phyloP scores from a whole-genome alignment of 2,888 invertebrate species.

The Peribatodes rhomboidaria region DNA sequence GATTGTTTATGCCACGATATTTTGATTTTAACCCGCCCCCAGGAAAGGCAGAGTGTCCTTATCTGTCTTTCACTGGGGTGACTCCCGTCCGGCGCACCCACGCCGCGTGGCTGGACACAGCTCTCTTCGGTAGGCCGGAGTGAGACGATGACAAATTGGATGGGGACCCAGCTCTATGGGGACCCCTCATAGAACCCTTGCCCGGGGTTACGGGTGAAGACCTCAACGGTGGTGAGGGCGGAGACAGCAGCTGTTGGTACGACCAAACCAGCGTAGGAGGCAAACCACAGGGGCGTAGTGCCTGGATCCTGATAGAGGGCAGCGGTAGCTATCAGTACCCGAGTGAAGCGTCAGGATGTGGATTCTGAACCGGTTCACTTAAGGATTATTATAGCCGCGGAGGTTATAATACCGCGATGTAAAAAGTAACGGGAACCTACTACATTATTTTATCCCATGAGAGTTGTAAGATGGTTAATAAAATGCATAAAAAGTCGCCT shows the following conservation, averaged over 20 bases:
- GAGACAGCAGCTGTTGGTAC: conserved; percentile 21
- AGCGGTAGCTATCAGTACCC: conserved; percentile 25
- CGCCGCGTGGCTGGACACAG: conserved; percentile 6
- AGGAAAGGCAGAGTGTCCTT: conserved; percentile 2
- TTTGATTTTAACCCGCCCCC: conserved; percentile 3
- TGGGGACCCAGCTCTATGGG: conserved; percentile 31
- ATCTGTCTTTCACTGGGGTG: conserved; percentile 19
- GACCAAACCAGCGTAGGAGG: too few relatives aligned
- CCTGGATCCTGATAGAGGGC: conserved; percentile 4
- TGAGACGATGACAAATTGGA: conserved; percentile 16
- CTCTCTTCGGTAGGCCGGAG: conserved; percentile 33
- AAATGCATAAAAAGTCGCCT: too few relatives aligned
- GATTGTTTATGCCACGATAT: too few relatives aligned
- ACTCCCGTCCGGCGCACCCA: not conserved
- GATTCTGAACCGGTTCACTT: conserved; percentile 10
- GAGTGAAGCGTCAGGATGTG: conserved; percentile 16
- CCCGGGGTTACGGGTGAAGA: conserved; percentile 34
- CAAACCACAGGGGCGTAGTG: conserved; percentile 11
- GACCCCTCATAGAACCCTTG: conserved; percentile 32
- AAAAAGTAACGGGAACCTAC: conserved; percentile 34
- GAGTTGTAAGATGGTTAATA: conserved; percentile 1
- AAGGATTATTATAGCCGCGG: conserved; percentile 26
- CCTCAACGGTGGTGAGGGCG: conserved; percentile 21
- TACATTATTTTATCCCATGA: conserved; percentile 19
- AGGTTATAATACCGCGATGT: conserved; percentile 32